These are phyloP conservation scores for Drosophila nasuta DNA, from an alignment of 1,140 invertebrate species.

Conservation along the genomic window DNA sequence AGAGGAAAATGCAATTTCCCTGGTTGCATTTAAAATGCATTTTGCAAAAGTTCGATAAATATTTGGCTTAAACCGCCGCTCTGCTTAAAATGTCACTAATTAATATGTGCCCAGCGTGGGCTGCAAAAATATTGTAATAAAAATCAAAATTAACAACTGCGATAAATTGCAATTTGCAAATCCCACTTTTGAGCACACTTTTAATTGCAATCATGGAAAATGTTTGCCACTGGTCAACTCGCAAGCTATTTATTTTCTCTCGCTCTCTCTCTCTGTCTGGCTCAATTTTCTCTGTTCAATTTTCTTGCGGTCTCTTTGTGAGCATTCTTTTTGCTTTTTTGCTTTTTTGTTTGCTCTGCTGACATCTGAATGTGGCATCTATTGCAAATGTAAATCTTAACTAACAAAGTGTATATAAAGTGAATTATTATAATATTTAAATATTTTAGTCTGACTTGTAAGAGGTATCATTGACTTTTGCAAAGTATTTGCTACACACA, in stretches of 20 bases:
- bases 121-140: conserved; percentile 1
- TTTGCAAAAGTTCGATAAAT: conserved; percentile 32
- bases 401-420: conserved; percentile 3
- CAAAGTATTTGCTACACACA: neutral
- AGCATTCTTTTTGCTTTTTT: neutral
- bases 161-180: conserved; percentile 16
- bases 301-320: neutral
- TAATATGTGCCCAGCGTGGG: conserved; percentile 15
- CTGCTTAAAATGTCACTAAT: conserved; percentile 26
- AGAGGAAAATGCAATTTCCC: conserved; percentile 1
- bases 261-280: no score
- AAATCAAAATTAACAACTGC: conserved; percentile 16
- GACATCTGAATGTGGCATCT: neutral
- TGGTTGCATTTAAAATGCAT: conserved; percentile 35
- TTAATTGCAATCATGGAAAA: conserved; percentile 3
- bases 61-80: conserved; percentile 12
- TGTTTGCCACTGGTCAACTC: no score
- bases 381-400: conserved; percentile 9
- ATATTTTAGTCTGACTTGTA: neutral
- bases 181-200: conserved; percentile 6
- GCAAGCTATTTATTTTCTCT: neutral
- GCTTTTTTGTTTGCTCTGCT: neutral
- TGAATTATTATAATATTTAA: conserved; percentile 20
- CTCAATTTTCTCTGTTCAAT: neutral
- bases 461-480: neutral